phyloP scores from a whole-genome alignment of 2,113 vertebrate species.

The Haliaeetus leucogaster region DNA sequence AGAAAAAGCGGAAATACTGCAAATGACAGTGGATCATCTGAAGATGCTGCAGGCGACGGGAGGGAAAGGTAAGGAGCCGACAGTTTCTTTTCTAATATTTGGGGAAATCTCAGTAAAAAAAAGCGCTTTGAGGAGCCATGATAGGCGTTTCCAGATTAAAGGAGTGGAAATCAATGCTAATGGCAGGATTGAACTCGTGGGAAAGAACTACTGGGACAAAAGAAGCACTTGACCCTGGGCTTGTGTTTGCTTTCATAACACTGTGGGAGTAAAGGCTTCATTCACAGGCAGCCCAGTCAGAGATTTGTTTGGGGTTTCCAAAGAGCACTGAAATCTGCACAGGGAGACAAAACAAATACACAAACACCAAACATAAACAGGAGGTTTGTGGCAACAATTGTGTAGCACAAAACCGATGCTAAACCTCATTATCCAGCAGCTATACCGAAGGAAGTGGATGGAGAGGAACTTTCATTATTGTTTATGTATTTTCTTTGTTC shows the following conservation, averaged over 20 bases:
- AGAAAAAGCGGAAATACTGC: slow-evolving; percentile 97
- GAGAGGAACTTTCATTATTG: slow-evolving; percentile 31
- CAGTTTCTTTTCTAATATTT: slow-evolving; percentile 23
- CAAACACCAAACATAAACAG: slow-evolving; percentile 80
- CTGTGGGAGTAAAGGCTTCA: slow-evolving; percentile 82
- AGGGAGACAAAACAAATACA: slow-evolving; percentile 84
- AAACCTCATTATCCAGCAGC: slow-evolving; percentile 34
- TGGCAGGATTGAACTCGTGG: slow-evolving; percentile 90
- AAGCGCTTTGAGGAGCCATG: slow-evolving; percentile 72
- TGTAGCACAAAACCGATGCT: slow-evolving; percentile 42
- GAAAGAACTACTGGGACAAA: slow-evolving; percentile 89
- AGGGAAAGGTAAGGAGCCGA: slow-evolving; percentile 87
- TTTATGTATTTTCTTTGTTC: slow-evolving; percentile 45
- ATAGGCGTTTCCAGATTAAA: slow-evolving; percentile 80
- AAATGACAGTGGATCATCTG: slow-evolving; percentile 98
- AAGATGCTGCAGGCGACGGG: slow-evolving; percentile 93
- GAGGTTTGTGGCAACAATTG: slow-evolving; percentile 67
- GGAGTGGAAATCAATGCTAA: slow-evolving; percentile 86
- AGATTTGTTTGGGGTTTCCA: slow-evolving; percentile 86
- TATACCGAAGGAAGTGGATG: slow-evolving; percentile 45
- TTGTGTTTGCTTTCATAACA: slow-evolving; percentile 94
- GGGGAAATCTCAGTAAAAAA: slow-evolving; percentile 53
- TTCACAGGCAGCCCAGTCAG: slow-evolving; percentile 82
- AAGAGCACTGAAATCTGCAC: slow-evolving; percentile 75
- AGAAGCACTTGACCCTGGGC: slow-evolving; percentile 90